Evolutionary conservation across 2,888 invertebrate species (phyloP).

Genomic region (Temnothorax ravouxi): DNA sequence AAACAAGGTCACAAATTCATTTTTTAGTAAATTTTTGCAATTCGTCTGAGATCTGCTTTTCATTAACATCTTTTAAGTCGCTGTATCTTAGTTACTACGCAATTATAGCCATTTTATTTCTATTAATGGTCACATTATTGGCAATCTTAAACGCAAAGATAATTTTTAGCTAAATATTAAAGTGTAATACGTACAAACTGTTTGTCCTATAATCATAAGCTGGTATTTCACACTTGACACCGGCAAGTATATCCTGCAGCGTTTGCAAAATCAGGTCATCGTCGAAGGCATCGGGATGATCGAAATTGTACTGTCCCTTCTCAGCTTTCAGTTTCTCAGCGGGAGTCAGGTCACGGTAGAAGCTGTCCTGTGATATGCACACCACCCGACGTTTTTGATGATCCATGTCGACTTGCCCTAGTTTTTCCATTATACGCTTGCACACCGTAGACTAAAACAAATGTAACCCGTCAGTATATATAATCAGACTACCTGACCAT

Average conservation of each 20-base stretch:
- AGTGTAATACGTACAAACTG: conserved; percentile 90
- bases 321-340: conserved; percentile 94
- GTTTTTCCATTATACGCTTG: conserved; percentile 97
- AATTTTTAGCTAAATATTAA: conserved; percentile 15
- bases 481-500: neutral
- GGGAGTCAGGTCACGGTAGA: conserved; percentile 95
- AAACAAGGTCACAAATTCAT: neutral
- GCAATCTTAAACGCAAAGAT: neutral
- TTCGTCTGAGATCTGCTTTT: neutral
- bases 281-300: conserved; percentile 99
- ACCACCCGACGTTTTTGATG: conserved; percentile 96
- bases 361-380: conserved; percentile 98
- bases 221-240: conserved; percentile 96
- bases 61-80: neutral
- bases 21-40: neutral
- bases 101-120: neutral
- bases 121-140: conserved; percentile 10
- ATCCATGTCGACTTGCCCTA: conserved; percentile 97
- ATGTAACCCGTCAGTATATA: neutral
- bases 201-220: conserved; percentile 97
- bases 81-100: neutral
- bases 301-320: conserved; percentile 98
- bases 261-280: conserved; percentile 94
- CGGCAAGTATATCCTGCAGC: conserved; percentile 93
- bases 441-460: conserved; percentile 96